Evolutionary conservation across 1,140 invertebrate species (phyloP), one percentile per base, ranked within the genome.

Genomic region (Trichogramma pretiosum): DNA sequence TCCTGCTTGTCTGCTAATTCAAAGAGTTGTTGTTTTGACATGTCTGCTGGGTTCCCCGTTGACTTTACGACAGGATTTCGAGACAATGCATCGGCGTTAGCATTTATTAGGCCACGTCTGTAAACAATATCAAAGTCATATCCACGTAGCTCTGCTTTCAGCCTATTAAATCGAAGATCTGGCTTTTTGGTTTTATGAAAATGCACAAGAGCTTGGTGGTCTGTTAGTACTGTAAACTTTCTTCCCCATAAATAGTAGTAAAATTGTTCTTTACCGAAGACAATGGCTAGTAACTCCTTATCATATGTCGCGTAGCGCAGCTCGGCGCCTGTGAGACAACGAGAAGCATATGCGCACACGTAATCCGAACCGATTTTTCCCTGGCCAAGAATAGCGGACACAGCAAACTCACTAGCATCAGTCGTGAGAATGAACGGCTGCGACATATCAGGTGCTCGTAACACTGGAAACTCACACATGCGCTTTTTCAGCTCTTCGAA

Each of bases 261-360:
- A 23, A 48, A 40, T n/a, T 48, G 37, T 3, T 5, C 14, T 1
- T 18, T 11, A n/a, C 34, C 22, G 5, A 19, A 14, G 3, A 46
- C 33, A 18, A 46, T 37, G 28, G 37, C 46, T 32, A 48, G 14
- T 14, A 33, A 23, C 14, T 48, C 46, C 13, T 34, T 34, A n/a
- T 47, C 26, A 0, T 33, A 40, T 0, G 26, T 39, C 1, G 28
- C 11, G 7, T 47, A 40, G 11, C 40, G 39, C 21, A 33, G 0
- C 18, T 40, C 37, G 2, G 28, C 32, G 19, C 23, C 26, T 23
- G 23, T 32, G 9, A 47, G 17, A 2, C 11, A 11, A 4, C 28
- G 17, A 0, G 28, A 40, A 14, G 5, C 11, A 33, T 32, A 47
- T 0, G 46, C 37, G n/a, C 33, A 23, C 1, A 30, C 36, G 7